A percentile compares a stretch with the other conserved stretches of the same genome.
phyloP scores from a whole-genome alignment of 2,888 invertebrate genomes.

The Eugnorisma glareosa region DNA sequence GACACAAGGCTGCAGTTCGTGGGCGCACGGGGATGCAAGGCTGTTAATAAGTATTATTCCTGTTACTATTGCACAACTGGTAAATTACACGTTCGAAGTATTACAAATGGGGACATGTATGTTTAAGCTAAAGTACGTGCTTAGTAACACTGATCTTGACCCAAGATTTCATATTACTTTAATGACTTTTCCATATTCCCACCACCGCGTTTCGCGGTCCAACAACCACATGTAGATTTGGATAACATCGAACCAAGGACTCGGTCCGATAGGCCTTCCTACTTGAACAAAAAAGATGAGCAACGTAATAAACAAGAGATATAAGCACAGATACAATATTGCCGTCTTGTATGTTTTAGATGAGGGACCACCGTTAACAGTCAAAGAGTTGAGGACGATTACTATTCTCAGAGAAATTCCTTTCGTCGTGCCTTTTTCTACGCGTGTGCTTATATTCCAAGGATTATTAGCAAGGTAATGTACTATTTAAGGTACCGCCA shows the following conservation, averaged over 20 bases:
- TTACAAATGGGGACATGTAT: too few species aligned
- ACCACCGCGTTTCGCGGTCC: not conserved
- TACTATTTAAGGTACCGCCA: not conserved
- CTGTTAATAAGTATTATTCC: not conserved
- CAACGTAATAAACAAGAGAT: not conserved
- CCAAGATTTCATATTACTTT: not conserved
- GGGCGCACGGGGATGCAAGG: not conserved
- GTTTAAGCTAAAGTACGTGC: not conserved
- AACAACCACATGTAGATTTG: not conserved
- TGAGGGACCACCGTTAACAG: conserved; percentile 95
- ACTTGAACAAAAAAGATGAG: not conserved
- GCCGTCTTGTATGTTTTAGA: conserved; percentile 87
- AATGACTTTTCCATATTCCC: not conserved
- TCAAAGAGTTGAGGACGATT: conserved; percentile 96
- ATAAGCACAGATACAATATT: conserved; percentile 15
- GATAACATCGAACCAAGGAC: not conserved
- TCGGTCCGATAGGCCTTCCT: not conserved
- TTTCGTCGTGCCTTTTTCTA: conserved; percentile 97
- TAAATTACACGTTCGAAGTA: not conserved
- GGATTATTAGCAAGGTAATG: conserved; percentile 90
- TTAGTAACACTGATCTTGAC: not conserved
- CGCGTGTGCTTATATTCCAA: conserved; percentile 96
- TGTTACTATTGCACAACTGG: not conserved
- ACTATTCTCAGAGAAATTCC: conserved; percentile 98
- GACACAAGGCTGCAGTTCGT: conserved; percentile 75